A percentile compares a stretch with the other conserved stretches of the same genome.
These are phyloP conservation scores for Cheirogaleus major DNA, from an alignment of 2,797 vertebrate genomes.

Conservation along the genomic window DNA sequence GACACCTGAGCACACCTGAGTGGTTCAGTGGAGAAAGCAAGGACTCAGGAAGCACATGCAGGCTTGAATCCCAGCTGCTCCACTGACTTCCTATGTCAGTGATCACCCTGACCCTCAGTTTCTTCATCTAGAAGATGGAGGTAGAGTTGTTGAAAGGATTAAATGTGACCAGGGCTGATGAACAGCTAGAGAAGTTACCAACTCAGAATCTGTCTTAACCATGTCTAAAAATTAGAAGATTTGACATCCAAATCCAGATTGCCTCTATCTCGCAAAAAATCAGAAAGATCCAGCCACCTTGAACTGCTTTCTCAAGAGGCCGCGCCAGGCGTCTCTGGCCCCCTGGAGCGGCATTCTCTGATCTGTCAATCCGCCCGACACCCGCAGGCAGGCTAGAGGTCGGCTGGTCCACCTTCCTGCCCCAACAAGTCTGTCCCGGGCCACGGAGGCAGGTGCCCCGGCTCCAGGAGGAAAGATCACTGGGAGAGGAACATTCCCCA, in stretches of 20 bases:
- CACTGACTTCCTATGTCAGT: too few species aligned
- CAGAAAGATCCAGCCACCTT: not conserved
- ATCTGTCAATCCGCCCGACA: not conserved
- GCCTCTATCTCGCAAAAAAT: not conserved
- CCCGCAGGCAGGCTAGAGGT: not conserved
- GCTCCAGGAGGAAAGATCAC: not conserved
- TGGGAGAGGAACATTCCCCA: not conserved
- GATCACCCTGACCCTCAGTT: not conserved
- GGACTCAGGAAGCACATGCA: not conserved
- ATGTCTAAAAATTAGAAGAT: not conserved
- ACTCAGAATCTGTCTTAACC: not conserved
- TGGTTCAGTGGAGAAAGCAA: not conserved
- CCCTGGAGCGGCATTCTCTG: not conserved
- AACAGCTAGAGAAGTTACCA: not conserved
- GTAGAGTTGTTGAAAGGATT: not conserved
- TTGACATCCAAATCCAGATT: conserved; percentile 15
- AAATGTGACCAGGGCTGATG: not conserved
- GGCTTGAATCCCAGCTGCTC: not conserved
- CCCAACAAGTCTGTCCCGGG: not conserved
- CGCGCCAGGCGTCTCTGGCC: not conserved
- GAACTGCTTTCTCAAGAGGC: not conserved
- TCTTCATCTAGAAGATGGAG: not conserved
- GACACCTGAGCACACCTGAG: not conserved
- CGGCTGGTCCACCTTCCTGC: not conserved
- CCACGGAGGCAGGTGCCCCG: not conserved